Evolutionary conservation across 2,797 vertebrate species (phyloP).

Genomic region (Anas flavirostris): DNA sequence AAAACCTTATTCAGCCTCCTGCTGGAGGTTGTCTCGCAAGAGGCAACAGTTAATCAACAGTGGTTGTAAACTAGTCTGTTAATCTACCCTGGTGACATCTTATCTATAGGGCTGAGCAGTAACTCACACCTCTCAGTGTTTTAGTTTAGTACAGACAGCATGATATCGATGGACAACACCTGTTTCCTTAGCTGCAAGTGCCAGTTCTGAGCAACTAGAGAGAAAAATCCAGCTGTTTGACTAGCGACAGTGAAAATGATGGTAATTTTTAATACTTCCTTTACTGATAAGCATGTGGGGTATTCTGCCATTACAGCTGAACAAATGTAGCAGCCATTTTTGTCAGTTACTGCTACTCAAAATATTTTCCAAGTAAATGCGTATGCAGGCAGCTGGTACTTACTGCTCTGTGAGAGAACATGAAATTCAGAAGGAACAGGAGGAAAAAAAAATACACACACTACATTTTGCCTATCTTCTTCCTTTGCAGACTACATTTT

Average conservation of each 20-base stretch:
- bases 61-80: neutral
- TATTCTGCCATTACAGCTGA: neutral
- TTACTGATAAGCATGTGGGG: neutral
- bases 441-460: neutral
- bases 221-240: neutral
- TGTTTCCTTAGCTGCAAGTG: neutral
- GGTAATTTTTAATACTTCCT: neutral
- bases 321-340: neutral
- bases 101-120: neutral
- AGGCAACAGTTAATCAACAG: neutral
- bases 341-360: neutral
- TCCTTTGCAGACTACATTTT: neutral
- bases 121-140: neutral
- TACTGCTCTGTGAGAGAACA: neutral
- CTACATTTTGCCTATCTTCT: neutral
- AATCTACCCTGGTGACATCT: neutral
- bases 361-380: neutral
- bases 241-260: neutral
- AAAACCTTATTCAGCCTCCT: neutral
- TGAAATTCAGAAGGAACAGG: neutral
- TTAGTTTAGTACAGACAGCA: fast-evolving
- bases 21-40: neutral
- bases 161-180: fast-evolving
- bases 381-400: neutral
- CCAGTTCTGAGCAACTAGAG: neutral